Conservation (phyloP, 2,888 invertebrate species). For the Caenorhabditis sp. region DNA sequence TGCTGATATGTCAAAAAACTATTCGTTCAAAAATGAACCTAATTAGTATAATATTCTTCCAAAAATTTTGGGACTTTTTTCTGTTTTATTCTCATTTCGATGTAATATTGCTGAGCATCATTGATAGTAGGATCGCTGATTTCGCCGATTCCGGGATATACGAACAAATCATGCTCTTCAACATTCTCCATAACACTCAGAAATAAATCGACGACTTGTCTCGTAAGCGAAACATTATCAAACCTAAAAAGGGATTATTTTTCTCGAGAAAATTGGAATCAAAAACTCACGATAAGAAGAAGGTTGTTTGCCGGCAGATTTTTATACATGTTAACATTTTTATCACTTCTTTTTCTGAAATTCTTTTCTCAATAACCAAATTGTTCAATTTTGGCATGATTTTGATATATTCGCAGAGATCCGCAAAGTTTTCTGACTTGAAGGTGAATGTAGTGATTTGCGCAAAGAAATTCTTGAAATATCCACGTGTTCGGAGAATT, state of each 20-base stretch:
- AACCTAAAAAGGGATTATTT: background rate
- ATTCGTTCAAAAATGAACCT: background rate
- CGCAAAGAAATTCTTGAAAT: background rate
- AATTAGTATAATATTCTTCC: background rate
- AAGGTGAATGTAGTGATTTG: background rate
- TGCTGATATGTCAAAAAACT: too few species aligned
- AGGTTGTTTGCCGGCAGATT: background rate
- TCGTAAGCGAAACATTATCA: background rate
- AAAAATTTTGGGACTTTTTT: background rate
- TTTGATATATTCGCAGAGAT: background rate
- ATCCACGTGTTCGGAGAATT: background rate
- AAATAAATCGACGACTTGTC: background rate
- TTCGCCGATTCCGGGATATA: background rate
- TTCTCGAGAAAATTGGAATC: background rate
- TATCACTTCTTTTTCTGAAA: background rate
- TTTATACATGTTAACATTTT: background rate
- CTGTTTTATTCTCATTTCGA: background rate
- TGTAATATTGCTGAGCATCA: background rate
- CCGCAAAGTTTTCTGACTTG: background rate
- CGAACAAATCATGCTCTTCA: background rate
- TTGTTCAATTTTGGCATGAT: background rate
- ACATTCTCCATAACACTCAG: background rate
- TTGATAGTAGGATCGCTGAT: background rate
- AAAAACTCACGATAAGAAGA: background rate
- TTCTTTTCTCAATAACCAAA: background rate